Evolutionary conservation across 1,140 invertebrate genomes (phyloP).

Genomic region (Zaprionus inermis): DNA sequence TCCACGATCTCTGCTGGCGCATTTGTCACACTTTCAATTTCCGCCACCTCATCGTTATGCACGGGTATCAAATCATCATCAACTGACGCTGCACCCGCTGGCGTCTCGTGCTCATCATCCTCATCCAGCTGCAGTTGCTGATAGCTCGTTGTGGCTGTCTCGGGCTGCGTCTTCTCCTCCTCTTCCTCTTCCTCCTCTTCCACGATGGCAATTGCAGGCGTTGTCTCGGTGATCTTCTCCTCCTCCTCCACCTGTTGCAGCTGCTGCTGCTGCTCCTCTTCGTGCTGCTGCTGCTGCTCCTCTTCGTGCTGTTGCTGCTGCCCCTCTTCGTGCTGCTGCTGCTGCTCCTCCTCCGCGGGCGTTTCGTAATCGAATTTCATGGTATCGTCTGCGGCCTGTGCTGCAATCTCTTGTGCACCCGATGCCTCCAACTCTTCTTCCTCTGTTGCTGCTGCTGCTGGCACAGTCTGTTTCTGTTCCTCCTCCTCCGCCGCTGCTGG

Average conservation of each 20-base stretch:
- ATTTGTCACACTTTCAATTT: slow-evolving; percentile 76
- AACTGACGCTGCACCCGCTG: slow-evolving; percentile 30
- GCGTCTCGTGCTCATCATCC: slow-evolving; percentile 29
- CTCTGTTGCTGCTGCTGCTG: slow-evolving; percentile 7
- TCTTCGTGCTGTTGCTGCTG: slow-evolving; percentile 41
- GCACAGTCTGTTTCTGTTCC: slow-evolving; percentile 4
- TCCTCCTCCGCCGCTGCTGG: background rate
- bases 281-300: slow-evolving; percentile 24
- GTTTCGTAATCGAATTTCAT: slow-evolving; percentile 83
- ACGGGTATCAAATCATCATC: slow-evolving; percentile 73
- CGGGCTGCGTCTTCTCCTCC: slow-evolving; percentile 28
- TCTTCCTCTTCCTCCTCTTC: slow-evolving; percentile 20
- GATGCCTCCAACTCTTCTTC: slow-evolving; percentile 53
- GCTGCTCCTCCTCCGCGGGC: slow-evolving; percentile 41
- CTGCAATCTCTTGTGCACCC: slow-evolving; percentile 58
- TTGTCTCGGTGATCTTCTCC: background rate
- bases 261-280: slow-evolving; percentile 11
- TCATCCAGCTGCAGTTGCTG: slow-evolving; percentile 17
- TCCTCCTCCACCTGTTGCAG: too few relatives aligned
- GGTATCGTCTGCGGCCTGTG: slow-evolving; percentile 65
- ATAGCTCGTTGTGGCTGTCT: slow-evolving; percentile 14
- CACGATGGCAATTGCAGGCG: slow-evolving; percentile 46
- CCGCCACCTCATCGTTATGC: slow-evolving; percentile 49
- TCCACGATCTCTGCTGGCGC: slow-evolving; percentile 16
- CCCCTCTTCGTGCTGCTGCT: slow-evolving; percentile 27